Evolutionary conservation across 92 coral and sea anemone species (phyloP), one percentile per base, ranked within the genome.

Genomic region (Siderastrea siderea): DNA sequence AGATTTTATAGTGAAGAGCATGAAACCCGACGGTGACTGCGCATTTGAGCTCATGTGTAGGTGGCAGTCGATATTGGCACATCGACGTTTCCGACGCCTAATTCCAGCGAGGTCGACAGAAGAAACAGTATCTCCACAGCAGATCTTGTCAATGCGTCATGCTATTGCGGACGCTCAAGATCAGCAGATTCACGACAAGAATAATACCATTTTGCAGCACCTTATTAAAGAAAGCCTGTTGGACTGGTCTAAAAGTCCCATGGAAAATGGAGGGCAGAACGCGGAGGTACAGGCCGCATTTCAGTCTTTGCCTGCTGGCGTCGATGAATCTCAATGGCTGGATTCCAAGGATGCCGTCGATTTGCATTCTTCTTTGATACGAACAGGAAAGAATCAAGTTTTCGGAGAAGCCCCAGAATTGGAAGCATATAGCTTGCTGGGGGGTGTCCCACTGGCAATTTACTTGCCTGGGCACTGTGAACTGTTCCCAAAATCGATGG

Each of bases 41-140:
- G 83, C 48, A n/a, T 78, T n/a, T 11, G 83, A 78, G 72, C 69
- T 78, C 6, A 78, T 78, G 83, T 78, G 83, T 49, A 55, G 48
- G 50, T 78, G 83, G 68, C 26, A 60, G 48, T 4, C 6, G 16
- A 71, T 71, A 12, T 14, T 71, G 53, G 53, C 48, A 43, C 16
- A 11, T 48, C 45, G 76, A 4, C 76, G 76, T 7, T 43, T 43
- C 47, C 9, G 76, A 6, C 15, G 53, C 16, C 50, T 14, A 15
- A 14, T 71, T 4, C 76, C 76, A 7, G 10, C 8, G 53, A 71
- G 76, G 76, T 5, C 16, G 46, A 71, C 16, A 43, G 53, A 43
- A 19, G 76, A 71, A 43, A 43, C 76, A 12, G 53, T 71, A 71
- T 48, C 76, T 7, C 10, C 53, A 71, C 76, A 71, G 47, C 76